phyloP scores from a whole-genome alignment of 2,113 vertebrate genomes.

The Thinocorus orbignyianus region DNA sequence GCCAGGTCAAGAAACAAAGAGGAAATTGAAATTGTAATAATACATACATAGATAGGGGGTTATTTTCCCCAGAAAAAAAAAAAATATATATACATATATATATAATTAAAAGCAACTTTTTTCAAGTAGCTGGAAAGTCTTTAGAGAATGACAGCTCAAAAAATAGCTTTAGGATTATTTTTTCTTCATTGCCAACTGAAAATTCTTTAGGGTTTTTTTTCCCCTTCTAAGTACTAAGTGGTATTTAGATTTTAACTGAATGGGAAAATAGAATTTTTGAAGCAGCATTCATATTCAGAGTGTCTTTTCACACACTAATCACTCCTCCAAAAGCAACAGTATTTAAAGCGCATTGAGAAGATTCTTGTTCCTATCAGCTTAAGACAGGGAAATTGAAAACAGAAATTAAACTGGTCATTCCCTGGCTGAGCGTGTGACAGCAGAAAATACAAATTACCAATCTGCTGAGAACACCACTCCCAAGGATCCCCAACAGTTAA shows the following conservation, averaged over 20 bases:
- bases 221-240: neutral
- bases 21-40: neutral
- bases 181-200: neutral
- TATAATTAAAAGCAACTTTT: neutral
- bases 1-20: neutral
- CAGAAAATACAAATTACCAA: neutral
- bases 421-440: neutral
- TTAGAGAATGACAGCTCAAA: neutral
- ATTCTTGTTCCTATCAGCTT: neutral
- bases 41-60: fast-evolving
- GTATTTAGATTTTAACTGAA: neutral
- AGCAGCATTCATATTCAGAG: neutral
- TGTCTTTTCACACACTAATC: neutral
- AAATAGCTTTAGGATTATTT: neutral
- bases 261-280: neutral
- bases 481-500: neutral
- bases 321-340: neutral
- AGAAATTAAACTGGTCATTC: neutral
- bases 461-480: neutral
- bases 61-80: neutral
- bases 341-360: neutral
- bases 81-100: too few relatives aligned
- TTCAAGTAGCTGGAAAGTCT: neutral
- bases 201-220: neutral
- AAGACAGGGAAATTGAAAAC: neutral